Evolutionary conservation across 2,888 invertebrate species (phyloP).

Genomic region (Neoascia interrupta): DNA sequence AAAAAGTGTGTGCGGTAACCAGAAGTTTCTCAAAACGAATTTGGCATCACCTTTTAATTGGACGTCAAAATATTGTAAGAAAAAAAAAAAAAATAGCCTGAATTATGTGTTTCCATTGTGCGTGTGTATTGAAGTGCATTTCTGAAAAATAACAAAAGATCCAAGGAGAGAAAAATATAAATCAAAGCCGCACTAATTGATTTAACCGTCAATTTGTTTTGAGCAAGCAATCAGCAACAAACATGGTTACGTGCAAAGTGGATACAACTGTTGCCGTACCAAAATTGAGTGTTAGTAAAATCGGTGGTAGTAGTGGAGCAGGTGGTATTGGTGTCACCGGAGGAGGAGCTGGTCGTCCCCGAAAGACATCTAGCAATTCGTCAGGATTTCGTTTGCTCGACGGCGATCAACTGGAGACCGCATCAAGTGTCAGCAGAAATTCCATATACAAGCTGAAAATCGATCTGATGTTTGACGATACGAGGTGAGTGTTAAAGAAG

Average conservation of each 20-base stretch:
- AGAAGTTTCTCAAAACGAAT: not conserved
- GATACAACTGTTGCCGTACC: slow-evolving; percentile 77
- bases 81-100: slow-evolving; percentile 58
- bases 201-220: slow-evolving; percentile 4
- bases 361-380: slow-evolving; percentile 76
- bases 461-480: slow-evolving; percentile 91
- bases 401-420: slow-evolving; percentile 78
- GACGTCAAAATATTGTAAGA: slow-evolving; percentile 35
- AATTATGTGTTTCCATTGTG: not conserved
- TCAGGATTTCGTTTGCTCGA: slow-evolving; percentile 79
- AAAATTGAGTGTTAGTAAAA: slow-evolving; percentile 73
- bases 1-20: slow-evolving; percentile 18
- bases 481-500: slow-evolving; percentile 79
- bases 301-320: slow-evolving; percentile 28
- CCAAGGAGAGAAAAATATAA: slow-evolving; percentile 42
- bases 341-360: slow-evolving; percentile 69
- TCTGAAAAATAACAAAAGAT: slow-evolving; percentile 2
- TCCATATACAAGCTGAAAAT: slow-evolving; percentile 91
- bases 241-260: slow-evolving; percentile 79
- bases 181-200: slow-evolving; percentile 31
- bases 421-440: slow-evolving; percentile 80
- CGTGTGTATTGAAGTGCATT: slow-evolving; percentile 16
- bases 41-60: slow-evolving; percentile 39
- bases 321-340: slow-evolving; percentile 4
- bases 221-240: slow-evolving; percentile 60